A percentile compares a stretch with the other conserved stretches of the same genome.
Evolutionary conservation across 2,113 vertebrate species (phyloP).

Genomic region (Grammomys surdaster): DNA sequence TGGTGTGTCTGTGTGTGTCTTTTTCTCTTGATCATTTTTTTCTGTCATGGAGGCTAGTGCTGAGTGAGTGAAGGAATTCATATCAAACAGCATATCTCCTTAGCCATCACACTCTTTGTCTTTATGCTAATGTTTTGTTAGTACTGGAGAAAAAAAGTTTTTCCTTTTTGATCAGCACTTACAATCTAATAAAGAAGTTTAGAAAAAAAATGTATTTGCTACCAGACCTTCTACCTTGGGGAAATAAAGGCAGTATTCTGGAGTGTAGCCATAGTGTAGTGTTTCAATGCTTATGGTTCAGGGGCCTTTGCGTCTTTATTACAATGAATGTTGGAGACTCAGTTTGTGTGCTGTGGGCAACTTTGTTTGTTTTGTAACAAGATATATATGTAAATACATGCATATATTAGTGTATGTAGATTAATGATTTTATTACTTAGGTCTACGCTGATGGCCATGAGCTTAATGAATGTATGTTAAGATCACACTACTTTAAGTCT

Average conservation of each 20-base stretch:
- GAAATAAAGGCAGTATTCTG: background rate
- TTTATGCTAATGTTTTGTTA: background rate
- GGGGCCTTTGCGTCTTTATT: background rate
- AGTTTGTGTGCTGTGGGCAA: background rate
- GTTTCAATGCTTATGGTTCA: background rate
- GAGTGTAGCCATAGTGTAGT: no score
- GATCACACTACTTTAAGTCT: slow-evolving; percentile 17
- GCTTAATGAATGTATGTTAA: background rate
- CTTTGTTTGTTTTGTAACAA: slow-evolving; percentile 34
- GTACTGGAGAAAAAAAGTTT: background rate
- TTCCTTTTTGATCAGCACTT: background rate
- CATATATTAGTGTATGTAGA: background rate
- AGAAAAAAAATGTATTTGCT: background rate
- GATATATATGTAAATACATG: background rate
- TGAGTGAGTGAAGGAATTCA: background rate
- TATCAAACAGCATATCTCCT: background rate
- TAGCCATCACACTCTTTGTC: background rate
- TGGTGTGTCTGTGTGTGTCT: background rate
- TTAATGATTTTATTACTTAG: background rate
- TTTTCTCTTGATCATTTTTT: background rate
- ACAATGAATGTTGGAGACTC: background rate
- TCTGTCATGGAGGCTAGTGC: background rate
- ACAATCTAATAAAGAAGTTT: background rate
- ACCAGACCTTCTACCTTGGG: background rate
- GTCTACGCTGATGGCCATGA: background rate